A percentile compares a stretch with the other conserved stretches of the same genome.
Conservation (phyloP, 2,797 vertebrate species). For the Centropyge bicolor region DNA sequence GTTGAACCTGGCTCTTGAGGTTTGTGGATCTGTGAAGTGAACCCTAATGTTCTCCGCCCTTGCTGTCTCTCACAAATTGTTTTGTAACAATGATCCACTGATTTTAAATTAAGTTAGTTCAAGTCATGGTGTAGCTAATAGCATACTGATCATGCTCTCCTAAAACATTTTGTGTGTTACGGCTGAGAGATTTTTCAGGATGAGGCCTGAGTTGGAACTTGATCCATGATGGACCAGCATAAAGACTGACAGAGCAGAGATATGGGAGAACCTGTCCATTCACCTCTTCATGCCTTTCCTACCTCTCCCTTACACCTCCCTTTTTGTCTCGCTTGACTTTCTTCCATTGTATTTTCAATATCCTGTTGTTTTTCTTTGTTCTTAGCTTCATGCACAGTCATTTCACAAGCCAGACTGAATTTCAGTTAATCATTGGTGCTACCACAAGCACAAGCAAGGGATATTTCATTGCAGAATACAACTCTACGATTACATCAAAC, state of each 20-base stretch:
- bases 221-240: constrained; percentile 53
- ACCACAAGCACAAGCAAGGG: not conserved
- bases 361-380: constrained; percentile 31
- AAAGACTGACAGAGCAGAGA: constrained; percentile 50
- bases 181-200: constrained; percentile 32
- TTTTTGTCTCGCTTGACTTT: constrained; percentile 23
- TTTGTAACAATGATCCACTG: constrained; percentile 11
- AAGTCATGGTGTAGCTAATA: constrained; percentile 19
- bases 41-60: not conserved
- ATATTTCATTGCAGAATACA: not conserved
- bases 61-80: not conserved
- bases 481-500: not conserved
- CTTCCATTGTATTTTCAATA: constrained; percentile 24
- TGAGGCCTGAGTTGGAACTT: constrained; percentile 39
- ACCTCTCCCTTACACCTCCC: constrained; percentile 27
- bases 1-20: not conserved
- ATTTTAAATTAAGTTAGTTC: constrained; percentile 21
- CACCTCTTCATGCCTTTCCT: constrained; percentile 56
- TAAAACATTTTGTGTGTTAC: not conserved
- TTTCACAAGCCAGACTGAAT: constrained; percentile 27
- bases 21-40: not conserved
- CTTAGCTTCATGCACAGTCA: not conserved
- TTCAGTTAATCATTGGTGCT: not conserved
- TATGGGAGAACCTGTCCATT: constrained; percentile 72
- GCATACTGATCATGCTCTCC: not conserved